Conservation (phyloP, 2,888 invertebrate genomes). For the Ectemnius continuus region DNA sequence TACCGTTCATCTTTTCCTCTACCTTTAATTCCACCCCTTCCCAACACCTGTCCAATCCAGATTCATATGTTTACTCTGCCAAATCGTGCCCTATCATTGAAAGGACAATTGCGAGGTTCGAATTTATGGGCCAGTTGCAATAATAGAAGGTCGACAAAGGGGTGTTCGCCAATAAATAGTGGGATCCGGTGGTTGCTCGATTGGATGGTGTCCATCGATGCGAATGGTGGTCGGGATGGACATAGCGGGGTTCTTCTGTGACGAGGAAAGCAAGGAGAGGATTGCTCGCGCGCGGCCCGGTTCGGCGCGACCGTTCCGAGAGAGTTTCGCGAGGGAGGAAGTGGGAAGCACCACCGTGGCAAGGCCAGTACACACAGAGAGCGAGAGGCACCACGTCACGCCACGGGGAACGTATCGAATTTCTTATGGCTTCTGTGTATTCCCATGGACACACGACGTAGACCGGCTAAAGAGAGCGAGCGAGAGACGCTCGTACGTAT, state of each 20-base stretch:
- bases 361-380: slow-evolving; percentile 43
- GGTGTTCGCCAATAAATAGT: too few relatives aligned
- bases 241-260: not conserved
- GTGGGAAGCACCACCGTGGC: slow-evolving; percentile 77
- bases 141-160: too few relatives aligned
- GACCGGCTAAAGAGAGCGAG: slow-evolving; percentile 32
- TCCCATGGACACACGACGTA: slow-evolving; percentile 69
- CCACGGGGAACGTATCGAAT: slow-evolving; percentile 71
- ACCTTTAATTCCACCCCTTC: not conserved
- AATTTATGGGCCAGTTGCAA: too few relatives aligned
- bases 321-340: slow-evolving; percentile 71
- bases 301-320: slow-evolving; percentile 9
- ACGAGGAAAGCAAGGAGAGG: not conserved
- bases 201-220: slow-evolving; percentile 47
- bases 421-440: slow-evolving; percentile 78
- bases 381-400: slow-evolving; percentile 12
- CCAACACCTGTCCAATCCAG: too few relatives aligned
- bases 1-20: not conserved
- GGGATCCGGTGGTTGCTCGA: slow-evolving; percentile 6
- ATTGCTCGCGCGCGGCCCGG: slow-evolving; percentile 5
- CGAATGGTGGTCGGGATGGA: slow-evolving; percentile 47
- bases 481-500: not conserved
- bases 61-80: too few relatives aligned
- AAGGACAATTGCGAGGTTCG: too few relatives aligned
- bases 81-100: too few relatives aligned